These are phyloP conservation scores for Spongia lamella DNA, from an alignment of 37 sponge, comb jelly and placozoan genomes.

Conservation along the genomic window DNA sequence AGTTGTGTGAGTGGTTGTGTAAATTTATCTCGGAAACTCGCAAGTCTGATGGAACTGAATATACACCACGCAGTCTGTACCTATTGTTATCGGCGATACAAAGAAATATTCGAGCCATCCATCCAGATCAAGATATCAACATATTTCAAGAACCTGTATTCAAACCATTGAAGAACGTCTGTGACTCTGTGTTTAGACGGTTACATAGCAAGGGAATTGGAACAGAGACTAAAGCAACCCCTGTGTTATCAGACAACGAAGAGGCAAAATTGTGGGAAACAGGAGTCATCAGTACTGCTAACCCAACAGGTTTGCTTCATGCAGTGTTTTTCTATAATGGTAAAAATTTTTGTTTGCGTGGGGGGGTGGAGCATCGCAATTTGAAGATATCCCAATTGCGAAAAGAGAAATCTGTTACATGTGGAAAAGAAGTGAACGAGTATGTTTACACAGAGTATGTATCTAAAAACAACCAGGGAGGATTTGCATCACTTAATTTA, in stretches of 20 bases:
- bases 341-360: conserved; percentile 43
- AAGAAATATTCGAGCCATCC: conserved; percentile 5
- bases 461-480: conserved; percentile 50
- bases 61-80: conserved; percentile 7
- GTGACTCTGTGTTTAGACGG: conserved; percentile 15
- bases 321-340: no score
- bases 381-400: conserved; percentile 32
- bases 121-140: no score
- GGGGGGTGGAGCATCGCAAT: conserved; percentile 35
- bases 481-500: conserved; percentile 9
- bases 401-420: neutral
- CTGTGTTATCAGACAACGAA: conserved; percentile 12
- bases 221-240: conserved; percentile 4
- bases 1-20: conserved; percentile 14
- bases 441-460: conserved; percentile 41
- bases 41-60: conserved; percentile 3
- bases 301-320: conserved; percentile 28
- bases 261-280: conserved; percentile 25
- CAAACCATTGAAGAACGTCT: conserved; percentile 4
- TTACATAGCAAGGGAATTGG: conserved; percentile 25
- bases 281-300: conserved; percentile 12
- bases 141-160: neutral
- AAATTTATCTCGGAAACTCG: conserved; percentile 12
- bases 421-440: neutral
- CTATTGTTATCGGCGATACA: conserved; percentile 10